Evolutionary conservation across 2,113 vertebrate genomes (phyloP).

Genomic region (Echinops telfairi): DNA sequence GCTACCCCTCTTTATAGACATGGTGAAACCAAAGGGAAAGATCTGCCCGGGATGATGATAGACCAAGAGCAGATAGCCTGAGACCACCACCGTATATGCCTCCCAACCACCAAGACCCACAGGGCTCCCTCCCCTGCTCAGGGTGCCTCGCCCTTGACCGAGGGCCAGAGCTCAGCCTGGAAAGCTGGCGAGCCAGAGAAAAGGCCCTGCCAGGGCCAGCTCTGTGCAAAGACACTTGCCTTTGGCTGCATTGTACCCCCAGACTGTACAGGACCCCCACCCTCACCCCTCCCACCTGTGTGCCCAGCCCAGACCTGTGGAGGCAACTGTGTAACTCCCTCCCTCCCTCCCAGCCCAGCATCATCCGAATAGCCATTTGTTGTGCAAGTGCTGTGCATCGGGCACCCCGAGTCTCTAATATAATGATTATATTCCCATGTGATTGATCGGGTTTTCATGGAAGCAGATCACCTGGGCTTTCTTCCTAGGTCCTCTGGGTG

Average conservation of each 20-base stretch:
- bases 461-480: not conserved
- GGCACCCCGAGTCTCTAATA: not conserved
- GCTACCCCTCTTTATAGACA: not conserved
- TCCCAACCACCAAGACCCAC: not conserved
- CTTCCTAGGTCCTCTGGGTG: not conserved
- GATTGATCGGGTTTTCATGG: not conserved
- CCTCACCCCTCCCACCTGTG: accelerated
- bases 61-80: no score
- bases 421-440: not conserved
- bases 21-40: not conserved
- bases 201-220: not conserved
- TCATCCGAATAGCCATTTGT: not conserved
- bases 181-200: not conserved
- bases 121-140: not conserved
- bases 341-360: not conserved
- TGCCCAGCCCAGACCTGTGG: not conserved
- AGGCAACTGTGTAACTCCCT: no score
- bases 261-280: not conserved
- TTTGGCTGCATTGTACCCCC: not conserved
- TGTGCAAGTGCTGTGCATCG: not conserved
- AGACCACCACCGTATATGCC: no score
- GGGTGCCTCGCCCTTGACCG: accelerated
- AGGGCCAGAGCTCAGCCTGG: not conserved
- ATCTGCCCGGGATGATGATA: not conserved
- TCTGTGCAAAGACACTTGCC: not conserved